phyloP scores from a whole-genome alignment of 2,113 vertebrate species.

The Ellobius talpinus region DNA sequence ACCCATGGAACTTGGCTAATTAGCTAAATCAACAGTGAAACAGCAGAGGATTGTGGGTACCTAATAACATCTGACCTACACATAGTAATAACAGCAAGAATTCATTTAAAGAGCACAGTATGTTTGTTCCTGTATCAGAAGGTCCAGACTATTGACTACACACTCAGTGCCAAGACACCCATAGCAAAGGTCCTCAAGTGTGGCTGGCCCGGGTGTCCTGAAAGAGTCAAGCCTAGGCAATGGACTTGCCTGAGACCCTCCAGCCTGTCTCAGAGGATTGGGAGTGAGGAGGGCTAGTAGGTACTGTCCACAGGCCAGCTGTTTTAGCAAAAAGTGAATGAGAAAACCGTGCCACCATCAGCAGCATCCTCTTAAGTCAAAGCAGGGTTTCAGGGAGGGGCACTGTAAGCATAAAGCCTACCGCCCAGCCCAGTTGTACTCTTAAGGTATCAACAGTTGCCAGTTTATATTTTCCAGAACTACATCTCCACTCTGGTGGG shows the following conservation, averaged over 20 bases:
- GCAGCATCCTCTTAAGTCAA: background rate
- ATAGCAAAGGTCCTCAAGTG: background rate
- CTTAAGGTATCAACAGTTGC: conserved; percentile 7
- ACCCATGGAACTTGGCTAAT: background rate
- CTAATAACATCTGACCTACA: background rate
- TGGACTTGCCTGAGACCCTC: background rate
- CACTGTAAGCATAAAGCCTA: background rate
- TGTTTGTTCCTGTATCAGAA: background rate
- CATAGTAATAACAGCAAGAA: background rate
- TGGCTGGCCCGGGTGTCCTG: background rate
- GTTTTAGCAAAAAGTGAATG: background rate
- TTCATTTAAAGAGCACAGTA: background rate
- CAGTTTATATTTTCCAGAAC: conserved; percentile 51
- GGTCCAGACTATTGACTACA: background rate
- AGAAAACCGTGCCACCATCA: background rate
- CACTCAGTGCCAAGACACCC: background rate
- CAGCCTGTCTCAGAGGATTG: background rate
- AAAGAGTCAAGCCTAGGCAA: background rate
- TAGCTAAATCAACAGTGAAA: background rate
- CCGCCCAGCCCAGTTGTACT: background rate
- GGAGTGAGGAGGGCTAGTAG: background rate
- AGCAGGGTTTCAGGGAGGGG: background rate
- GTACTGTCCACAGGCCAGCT: background rate
- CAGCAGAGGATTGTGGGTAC: background rate
- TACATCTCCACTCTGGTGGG: background rate